phyloP scores from a whole-genome alignment of 2,888 invertebrate genomes.

The Hirtodrosophila histrioides region DNA sequence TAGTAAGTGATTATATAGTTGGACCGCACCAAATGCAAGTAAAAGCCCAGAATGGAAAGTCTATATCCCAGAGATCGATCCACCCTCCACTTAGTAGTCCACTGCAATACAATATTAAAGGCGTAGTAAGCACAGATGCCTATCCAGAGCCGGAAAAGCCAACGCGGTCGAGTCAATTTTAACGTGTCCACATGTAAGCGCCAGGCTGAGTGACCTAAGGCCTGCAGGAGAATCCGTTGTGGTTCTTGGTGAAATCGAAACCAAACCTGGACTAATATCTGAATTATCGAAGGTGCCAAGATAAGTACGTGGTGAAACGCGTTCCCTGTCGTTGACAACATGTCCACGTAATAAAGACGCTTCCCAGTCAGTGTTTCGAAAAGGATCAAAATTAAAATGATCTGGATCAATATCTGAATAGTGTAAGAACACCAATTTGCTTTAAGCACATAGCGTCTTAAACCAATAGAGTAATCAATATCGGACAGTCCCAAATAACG shows the following conservation, averaged over 20 bases:
- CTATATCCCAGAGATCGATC: neutral
- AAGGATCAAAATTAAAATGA: neutral
- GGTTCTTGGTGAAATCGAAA: conserved; percentile 12
- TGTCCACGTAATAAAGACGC: conserved; percentile 5
- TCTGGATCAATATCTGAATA: conserved; percentile 7
- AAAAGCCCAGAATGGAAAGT: conserved; percentile 6
- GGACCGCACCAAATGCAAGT: conserved; percentile 21
- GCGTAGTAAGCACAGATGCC: conserved; percentile 7
- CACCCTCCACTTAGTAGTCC: neutral
- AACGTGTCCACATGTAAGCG: conserved; percentile 3
- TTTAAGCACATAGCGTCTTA: conserved; percentile 15
- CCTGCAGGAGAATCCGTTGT: conserved; percentile 5
- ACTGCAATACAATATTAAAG: neutral
- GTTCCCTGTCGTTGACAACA: conserved; percentile 14
- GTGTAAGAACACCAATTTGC: conserved; percentile 6
- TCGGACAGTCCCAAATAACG: conserved; percentile 27
- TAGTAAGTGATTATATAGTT: conserved; percentile 28
- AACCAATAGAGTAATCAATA: conserved; percentile 23
- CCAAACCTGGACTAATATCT: conserved; percentile 20
- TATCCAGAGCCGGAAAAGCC: conserved; percentile 39
- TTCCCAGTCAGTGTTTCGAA: neutral
- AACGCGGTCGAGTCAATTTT: neutral
- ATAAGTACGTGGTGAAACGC: conserved; percentile 14
- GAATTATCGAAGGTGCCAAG: conserved; percentile 13
- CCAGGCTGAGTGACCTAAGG: neutral